Conservation (phyloP, 2,797 vertebrate species). For the Menidia menidia region DNA sequence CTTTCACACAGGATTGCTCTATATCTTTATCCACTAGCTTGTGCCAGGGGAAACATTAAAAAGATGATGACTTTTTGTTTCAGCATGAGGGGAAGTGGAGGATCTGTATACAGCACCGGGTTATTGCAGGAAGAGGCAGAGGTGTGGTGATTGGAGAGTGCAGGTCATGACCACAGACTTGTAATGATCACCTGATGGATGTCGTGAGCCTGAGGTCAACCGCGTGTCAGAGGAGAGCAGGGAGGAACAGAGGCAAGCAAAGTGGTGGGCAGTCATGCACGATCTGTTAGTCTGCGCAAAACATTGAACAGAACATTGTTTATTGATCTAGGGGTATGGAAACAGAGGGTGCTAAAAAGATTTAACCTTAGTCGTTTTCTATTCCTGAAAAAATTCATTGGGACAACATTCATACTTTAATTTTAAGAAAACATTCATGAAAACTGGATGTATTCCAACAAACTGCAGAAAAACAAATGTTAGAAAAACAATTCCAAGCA, state of each 20-base stretch:
- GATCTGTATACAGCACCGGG: constrained; percentile 36
- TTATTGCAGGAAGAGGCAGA: constrained; percentile 61
- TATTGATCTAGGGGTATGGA: background rate
- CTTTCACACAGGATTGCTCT: constrained; percentile 60
- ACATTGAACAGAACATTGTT: constrained; percentile 11
- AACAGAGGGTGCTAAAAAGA: background rate
- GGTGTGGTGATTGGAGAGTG: constrained; percentile 71
- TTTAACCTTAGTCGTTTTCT: background rate
- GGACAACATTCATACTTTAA: too few species aligned
- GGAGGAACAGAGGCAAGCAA: constrained; percentile 27
- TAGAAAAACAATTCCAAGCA: too few species aligned
- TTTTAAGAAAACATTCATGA: too few species aligned
- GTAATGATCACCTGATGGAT: constrained; percentile 84
- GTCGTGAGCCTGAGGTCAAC: constrained; percentile 71
- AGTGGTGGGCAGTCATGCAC: background rate
- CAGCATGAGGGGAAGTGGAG: constrained; percentile 47
- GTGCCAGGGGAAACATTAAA: constrained; percentile 59
- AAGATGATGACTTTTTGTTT: constrained; percentile 44
- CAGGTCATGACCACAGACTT: constrained; percentile 74
- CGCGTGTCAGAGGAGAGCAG: constrained; percentile 62
- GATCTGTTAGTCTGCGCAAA: constrained; percentile 4
- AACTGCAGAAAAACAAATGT: background rate
- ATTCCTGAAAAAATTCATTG: too few species aligned
- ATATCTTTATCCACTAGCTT: constrained; percentile 63
- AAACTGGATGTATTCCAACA: too few species aligned